Percentiles rank a stretch among this genome's conserved stretches.
These are phyloP conservation scores for Platyscelio sp. DNA, from an alignment of 2,888 invertebrate species.

Conservation along the genomic window DNA sequence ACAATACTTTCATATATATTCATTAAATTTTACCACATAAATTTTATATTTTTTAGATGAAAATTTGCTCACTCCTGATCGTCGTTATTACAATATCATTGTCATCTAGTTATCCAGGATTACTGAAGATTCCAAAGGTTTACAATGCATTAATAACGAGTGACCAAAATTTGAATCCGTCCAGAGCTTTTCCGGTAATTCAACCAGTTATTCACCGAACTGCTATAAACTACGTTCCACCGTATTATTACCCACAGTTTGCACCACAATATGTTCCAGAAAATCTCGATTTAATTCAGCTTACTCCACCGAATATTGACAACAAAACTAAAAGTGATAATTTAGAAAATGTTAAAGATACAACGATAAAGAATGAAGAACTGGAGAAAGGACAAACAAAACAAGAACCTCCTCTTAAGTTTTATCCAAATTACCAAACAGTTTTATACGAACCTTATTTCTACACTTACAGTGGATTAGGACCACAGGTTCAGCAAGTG, in stretches of 20 bases:
- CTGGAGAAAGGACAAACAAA: slow-evolving; percentile 47
- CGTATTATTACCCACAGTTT: slow-evolving; percentile 79
- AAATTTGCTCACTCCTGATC: slow-evolving; percentile 43
- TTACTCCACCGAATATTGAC: neutral
- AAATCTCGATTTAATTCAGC: slow-evolving; percentile 68
- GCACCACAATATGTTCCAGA: slow-evolving; percentile 77
- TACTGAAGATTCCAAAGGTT: slow-evolving; percentile 90
- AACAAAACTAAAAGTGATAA: neutral
- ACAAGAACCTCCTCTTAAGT: slow-evolving; percentile 73
- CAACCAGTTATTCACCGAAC: slow-evolving; percentile 90
- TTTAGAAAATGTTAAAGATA: neutral
- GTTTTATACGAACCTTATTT: slow-evolving; percentile 81
- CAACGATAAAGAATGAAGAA: slow-evolving; percentile 7
- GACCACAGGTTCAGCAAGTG: slow-evolving; percentile 76
- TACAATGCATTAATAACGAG: slow-evolving; percentile 93
- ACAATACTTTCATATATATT: too few relatives aligned
- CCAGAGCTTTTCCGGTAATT: slow-evolving; percentile 91
- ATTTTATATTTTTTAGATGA: slow-evolving; percentile 78
- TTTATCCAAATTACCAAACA: slow-evolving; percentile 82
- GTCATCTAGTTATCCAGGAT: slow-evolving; percentile 83
- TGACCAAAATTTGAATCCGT: slow-evolving; percentile 91
- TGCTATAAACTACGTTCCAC: slow-evolving; percentile 86
- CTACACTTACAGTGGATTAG: slow-evolving; percentile 79
- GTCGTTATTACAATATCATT: slow-evolving; percentile 72
- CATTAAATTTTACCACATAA: too few relatives aligned